Evolutionary conservation across 1,140 invertebrate species (phyloP).

Genomic region (Solenopsis invicta): DNA sequence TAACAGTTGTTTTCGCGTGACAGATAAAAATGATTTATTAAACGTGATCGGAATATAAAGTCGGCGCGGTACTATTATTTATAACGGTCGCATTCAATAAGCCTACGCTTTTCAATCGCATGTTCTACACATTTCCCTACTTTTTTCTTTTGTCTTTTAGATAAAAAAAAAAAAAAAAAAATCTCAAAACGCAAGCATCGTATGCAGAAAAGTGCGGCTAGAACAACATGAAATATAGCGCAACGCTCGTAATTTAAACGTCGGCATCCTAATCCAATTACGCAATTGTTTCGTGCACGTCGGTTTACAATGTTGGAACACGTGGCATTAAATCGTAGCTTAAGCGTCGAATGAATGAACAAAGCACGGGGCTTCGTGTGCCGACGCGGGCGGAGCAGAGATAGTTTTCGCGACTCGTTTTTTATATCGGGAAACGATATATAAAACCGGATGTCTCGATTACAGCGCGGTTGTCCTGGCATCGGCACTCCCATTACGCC

Average conservation of each 20-base stretch:
- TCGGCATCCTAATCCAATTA: constrained; percentile 40
- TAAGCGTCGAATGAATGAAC: constrained; percentile 27
- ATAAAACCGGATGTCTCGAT: constrained; percentile 61
- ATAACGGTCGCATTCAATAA: constrained; percentile 33
- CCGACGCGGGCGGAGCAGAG: background rate
- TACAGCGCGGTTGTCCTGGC: constrained; percentile 43
- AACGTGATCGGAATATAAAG: constrained; percentile 50
- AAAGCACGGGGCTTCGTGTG: background rate
- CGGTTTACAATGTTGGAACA: background rate
- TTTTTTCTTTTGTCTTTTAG: background rate
- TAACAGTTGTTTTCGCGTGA: constrained; percentile 32
- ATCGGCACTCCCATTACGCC: constrained; percentile 47
- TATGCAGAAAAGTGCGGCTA: background rate
- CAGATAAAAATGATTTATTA: constrained; percentile 43
- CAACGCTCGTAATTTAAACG: constrained; percentile 5
- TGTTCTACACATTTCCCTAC: constrained; percentile 4
- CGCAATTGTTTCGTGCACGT: constrained; percentile 1
- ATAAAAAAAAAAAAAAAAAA: constrained; percentile 15
- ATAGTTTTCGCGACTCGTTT: constrained; percentile 3
- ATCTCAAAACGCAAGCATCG: background rate
- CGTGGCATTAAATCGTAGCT: constrained; percentile 47
- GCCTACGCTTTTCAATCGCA: constrained; percentile 8
- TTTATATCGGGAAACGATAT: constrained; percentile 63
- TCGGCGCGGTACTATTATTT: constrained; percentile 33
- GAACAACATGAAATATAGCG: background rate